phyloP scores from a whole-genome alignment of 1,140 invertebrate species.

The Melitaea cinxia region DNA sequence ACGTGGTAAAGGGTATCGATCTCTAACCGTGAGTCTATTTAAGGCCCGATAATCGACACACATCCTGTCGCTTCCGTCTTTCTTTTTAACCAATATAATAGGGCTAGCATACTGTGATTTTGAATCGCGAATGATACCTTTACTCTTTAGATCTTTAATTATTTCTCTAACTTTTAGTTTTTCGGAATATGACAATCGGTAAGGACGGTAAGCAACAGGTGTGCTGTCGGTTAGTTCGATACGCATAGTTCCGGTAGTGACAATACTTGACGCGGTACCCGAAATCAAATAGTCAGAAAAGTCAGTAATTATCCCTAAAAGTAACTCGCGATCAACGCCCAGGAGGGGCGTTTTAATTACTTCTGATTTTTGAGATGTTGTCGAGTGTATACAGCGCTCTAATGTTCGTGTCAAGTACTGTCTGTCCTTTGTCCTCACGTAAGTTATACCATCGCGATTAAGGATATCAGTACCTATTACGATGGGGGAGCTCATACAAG shows the following conservation, averaged over 20 bases:
- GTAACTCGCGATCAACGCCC: neutral
- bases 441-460: constrained; percentile 37
- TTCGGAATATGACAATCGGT: constrained; percentile 39
- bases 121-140: constrained; percentile 46
- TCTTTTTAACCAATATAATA: constrained; percentile 60
- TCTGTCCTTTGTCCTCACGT: constrained; percentile 30
- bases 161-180: constrained; percentile 39
- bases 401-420: constrained; percentile 11
- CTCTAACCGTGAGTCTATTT: constrained; percentile 54
- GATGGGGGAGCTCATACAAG: constrained; percentile 31
- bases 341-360: constrained; percentile 21
- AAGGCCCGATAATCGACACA: constrained; percentile 63
- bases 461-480: constrained; percentile 44
- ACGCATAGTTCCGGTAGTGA: constrained; percentile 30
- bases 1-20: constrained; percentile 56
- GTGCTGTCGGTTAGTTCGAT: constrained; percentile 32
- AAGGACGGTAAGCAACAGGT: constrained; percentile 39
- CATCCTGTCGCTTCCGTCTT: constrained; percentile 50
- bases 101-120: constrained; percentile 55
- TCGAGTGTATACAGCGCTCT: neutral
- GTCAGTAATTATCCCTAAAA: constrained; percentile 29
- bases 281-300: constrained; percentile 39
- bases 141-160: constrained; percentile 39
- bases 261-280: constrained; percentile 41
- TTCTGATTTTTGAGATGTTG: neutral